Evolutionary conservation across 2,113 vertebrate genomes (phyloP).

Genomic region (Anhinga rufa): DNA sequence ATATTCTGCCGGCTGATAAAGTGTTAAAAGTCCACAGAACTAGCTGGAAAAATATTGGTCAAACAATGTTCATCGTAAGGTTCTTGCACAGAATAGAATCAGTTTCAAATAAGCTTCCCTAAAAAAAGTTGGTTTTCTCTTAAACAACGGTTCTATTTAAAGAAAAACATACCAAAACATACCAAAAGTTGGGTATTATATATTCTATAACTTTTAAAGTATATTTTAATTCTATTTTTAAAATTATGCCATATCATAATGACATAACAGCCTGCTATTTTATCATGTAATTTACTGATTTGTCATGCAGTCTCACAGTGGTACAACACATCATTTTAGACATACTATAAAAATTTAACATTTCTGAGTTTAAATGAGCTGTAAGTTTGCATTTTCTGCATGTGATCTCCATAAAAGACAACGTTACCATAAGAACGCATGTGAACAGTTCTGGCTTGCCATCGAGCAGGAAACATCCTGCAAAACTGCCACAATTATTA

Average conservation of each 20-base stretch:
- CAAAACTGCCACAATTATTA: background rate
- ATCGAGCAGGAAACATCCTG: background rate
- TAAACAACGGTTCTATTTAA: background rate
- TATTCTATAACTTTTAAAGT: background rate
- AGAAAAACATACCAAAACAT: too few relatives aligned
- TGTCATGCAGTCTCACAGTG: background rate
- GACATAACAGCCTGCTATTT: background rate
- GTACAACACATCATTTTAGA: background rate
- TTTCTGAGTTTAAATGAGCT: background rate
- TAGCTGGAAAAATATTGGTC: background rate
- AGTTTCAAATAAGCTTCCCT: background rate
- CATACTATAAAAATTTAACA: background rate
- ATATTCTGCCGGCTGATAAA: background rate
- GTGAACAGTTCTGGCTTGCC: background rate
- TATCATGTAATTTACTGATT: background rate
- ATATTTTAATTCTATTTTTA: background rate
- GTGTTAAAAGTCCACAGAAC: background rate
- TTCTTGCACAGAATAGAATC: background rate
- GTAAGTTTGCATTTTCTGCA: background rate
- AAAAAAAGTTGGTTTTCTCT: background rate
- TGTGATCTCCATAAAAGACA: background rate
- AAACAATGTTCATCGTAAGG: background rate
- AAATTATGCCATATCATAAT: background rate
- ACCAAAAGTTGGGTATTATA: too few relatives aligned
- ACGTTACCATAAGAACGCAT: rapidly evolving